phyloP scores from a whole-genome alignment of 2,113 vertebrate species.

The Bos taurus region DNA sequence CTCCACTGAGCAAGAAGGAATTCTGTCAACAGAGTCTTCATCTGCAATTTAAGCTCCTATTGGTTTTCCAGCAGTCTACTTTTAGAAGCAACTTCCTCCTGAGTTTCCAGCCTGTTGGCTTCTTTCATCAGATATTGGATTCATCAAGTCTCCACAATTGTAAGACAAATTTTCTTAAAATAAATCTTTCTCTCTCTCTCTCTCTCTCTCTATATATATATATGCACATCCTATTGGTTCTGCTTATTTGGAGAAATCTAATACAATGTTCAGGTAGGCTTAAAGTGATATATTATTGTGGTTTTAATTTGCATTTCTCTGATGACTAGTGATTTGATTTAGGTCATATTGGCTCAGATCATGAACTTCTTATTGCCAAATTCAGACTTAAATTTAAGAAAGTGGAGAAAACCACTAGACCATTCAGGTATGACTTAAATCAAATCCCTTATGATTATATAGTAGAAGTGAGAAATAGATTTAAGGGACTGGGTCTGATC shows the following conservation, averaged over 20 bases:
- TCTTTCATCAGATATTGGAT: neutral
- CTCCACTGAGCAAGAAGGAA: neutral
- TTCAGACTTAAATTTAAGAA: neutral
- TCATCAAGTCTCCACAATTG: neutral
- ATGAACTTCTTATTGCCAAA: neutral
- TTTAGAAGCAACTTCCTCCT: neutral
- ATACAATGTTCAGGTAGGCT: neutral
- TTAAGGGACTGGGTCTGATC: neutral
- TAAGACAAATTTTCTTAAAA: neutral
- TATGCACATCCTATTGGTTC: neutral
- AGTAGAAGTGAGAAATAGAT: neutral
- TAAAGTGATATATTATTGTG: neutral
- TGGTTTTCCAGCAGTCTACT: neutral
- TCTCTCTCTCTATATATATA: no score
- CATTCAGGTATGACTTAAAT: neutral
- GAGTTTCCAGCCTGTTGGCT: neutral
- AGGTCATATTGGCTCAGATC: neutral
- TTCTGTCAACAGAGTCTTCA: neutral
- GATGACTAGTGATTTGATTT: neutral
- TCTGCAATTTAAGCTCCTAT: neutral
- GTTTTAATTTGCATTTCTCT: conserved; percentile 17
- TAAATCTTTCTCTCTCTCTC: neutral
- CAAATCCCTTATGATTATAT: neutral
- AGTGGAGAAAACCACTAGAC: neutral
- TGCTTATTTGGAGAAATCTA: neutral